Percentiles rank a stretch among this genome's conserved stretches.
Conservation (phyloP, 2,888 invertebrate genomes). For the Polia nebulosa region DNA sequence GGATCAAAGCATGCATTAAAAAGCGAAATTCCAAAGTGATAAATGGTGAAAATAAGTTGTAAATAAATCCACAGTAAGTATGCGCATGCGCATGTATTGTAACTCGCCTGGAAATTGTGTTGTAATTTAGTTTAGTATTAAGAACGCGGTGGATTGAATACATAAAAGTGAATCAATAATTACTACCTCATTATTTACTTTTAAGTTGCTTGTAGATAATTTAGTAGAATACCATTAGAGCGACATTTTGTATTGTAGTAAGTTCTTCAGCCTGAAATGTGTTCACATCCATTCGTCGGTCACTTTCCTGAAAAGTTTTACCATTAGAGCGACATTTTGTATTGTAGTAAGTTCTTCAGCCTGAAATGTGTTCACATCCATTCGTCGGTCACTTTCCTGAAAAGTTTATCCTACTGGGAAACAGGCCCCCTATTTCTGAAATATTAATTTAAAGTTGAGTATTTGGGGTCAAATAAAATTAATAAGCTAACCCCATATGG, state of each 20-base stretch:
- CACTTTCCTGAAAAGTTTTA: background rate
- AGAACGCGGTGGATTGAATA: constrained; percentile 23
- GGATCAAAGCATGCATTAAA: background rate
- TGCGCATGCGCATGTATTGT: background rate
- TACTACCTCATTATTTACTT: constrained; percentile 50
- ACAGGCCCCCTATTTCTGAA: too few species aligned
- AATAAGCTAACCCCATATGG: background rate
- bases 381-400: background rate
- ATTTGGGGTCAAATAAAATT: too few species aligned
- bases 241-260: background rate
- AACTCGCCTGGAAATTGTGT: constrained; percentile 8
- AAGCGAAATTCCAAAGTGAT: background rate
- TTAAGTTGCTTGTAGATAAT: constrained; percentile 21
- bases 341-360: background rate
- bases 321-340: background rate
- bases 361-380: background rate
- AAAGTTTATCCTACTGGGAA: too few species aligned
- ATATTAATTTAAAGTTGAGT: too few species aligned
- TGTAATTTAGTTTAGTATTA: constrained; percentile 11
- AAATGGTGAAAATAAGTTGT: constrained; percentile 4
- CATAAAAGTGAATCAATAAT: constrained; percentile 22
- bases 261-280: background rate
- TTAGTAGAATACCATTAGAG: constrained; percentile 2
- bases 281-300: background rate
- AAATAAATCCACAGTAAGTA: constrained; percentile 9